A percentile compares a stretch with the other conserved stretches of the same genome.
phyloP scores from a whole-genome alignment of 2,888 invertebrate species.

The Syrista parreyssii region DNA sequence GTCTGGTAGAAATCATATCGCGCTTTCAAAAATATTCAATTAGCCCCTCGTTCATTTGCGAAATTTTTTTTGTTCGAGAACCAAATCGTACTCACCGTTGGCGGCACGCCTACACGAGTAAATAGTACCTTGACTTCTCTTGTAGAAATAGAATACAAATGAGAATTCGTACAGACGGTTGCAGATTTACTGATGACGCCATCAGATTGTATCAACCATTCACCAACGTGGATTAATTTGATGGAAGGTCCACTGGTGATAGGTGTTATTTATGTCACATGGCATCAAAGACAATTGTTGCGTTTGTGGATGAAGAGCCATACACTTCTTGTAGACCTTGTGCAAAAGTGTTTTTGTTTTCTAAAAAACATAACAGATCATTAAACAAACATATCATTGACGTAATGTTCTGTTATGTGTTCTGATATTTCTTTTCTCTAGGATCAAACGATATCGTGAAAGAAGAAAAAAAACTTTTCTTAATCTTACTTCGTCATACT shows the following conservation, averaged over 20 bases:
- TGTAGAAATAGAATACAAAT: not conserved
- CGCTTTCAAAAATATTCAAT: not conserved
- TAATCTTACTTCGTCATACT: constrained; percentile 77
- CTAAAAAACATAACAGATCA: constrained; percentile 51
- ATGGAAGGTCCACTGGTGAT: constrained; percentile 90
- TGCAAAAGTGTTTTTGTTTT: constrained; percentile 78
- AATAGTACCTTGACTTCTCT: not conserved
- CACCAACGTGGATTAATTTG: constrained; percentile 78
- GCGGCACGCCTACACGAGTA: not conserved
- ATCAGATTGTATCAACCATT: constrained; percentile 23
- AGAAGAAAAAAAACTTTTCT: constrained; percentile 4
- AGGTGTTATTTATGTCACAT: constrained; percentile 87
- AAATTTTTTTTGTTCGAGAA: not conserved
- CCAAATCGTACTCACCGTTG: not conserved
- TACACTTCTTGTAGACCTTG: constrained; percentile 82
- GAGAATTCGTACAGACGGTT: too few relatives aligned
- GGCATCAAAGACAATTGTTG: constrained; percentile 81
- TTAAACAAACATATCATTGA: constrained; percentile 3
- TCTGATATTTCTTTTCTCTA: not conserved
- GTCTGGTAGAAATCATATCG: not conserved
- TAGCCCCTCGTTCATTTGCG: not conserved
- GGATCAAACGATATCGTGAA: not conserved
- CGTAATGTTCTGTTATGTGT: not conserved
- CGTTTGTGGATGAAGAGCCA: constrained; percentile 85
- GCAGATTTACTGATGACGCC: not conserved